These are phyloP conservation scores for Parapsyche elsis DNA, from an alignment of 1,140 invertebrate species.

Conservation along the genomic window DNA sequence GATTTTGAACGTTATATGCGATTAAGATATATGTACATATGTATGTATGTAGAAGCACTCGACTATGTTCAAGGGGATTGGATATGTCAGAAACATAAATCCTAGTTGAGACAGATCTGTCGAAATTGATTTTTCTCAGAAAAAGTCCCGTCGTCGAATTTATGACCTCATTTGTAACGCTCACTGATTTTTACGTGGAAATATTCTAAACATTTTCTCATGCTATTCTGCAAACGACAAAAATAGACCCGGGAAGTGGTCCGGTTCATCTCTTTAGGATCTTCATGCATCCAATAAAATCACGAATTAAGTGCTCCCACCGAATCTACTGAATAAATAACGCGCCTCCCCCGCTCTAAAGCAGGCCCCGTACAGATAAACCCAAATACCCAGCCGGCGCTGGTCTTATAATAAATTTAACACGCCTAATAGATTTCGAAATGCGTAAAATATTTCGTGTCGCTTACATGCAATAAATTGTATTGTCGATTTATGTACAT, in stretches of 20 bases:
- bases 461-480: conserved; percentile 11
- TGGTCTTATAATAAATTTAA: conserved; percentile 4
- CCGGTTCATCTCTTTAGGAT: neutral
- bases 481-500: neutral
- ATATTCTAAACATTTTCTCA: neutral
- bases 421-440: neutral
- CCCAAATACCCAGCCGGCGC: neutral
- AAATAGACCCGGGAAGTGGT: neutral
- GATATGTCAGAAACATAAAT: too few species aligned
- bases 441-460: conserved; percentile 8
- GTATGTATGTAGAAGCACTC: too few species aligned
- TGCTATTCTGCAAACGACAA: neutral
- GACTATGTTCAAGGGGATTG: too few species aligned
- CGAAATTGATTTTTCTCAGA: conserved; percentile 21
- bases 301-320: conserved; percentile 4
- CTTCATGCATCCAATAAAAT: conserved; percentile 22
- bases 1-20: too few species aligned
- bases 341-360: too few species aligned
- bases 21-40: too few species aligned
- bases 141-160: neutral
- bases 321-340: conserved; percentile 11
- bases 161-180: conserved; percentile 1
- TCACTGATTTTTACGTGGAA: neutral
- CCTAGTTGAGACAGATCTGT: neutral
- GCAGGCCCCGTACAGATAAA: neutral